A percentile compares a stretch with the other conserved stretches of the same genome.
Evolutionary conservation across 2,797 vertebrate genomes (phyloP).

Genomic region (Lutjanus campechanus): DNA sequence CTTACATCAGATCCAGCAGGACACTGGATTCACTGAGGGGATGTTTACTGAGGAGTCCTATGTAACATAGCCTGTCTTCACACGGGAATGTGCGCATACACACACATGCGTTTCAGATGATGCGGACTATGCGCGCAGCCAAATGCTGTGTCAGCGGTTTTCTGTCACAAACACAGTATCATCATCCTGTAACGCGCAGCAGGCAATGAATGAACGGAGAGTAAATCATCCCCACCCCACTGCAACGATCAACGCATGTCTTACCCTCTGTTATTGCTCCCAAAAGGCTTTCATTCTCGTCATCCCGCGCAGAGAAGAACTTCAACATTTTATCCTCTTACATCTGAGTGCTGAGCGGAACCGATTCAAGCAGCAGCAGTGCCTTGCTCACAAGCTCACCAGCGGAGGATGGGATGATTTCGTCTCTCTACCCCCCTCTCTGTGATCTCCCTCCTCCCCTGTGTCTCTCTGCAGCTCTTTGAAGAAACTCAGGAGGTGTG

Average conservation of each 20-base stretch:
- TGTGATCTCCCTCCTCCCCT: constrained; percentile 67
- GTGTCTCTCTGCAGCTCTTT: constrained; percentile 80
- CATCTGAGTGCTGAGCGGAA: constrained; percentile 52
- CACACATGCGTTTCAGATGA: constrained; percentile 39
- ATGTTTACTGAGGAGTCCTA: neutral
- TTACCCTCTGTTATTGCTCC: constrained; percentile 81
- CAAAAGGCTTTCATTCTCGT: constrained; percentile 83
- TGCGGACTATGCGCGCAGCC: constrained; percentile 52
- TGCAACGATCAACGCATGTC: constrained; percentile 1
- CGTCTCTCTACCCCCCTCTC: constrained; percentile 48
- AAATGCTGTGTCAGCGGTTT: constrained; percentile 77
- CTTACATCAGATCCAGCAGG: constrained; percentile 45
- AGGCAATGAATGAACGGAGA: constrained; percentile 2
- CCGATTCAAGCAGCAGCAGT: constrained; percentile 58
- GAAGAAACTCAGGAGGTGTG: constrained; percentile 81
- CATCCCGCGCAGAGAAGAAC: constrained; percentile 84
- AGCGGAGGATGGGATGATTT: constrained; percentile 62
- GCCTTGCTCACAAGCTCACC: constrained; percentile 41
- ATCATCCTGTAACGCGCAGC: constrained; percentile 25
- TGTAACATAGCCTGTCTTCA: constrained; percentile 9
- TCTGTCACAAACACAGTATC: constrained; percentile 40
- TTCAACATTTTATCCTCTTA: constrained; percentile 80
- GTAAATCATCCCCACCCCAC: constrained; percentile 15
- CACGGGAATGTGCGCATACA: constrained; percentile 30
- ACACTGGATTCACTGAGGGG: neutral